Base-by-base conservation (phyloP, 2,113 vertebrate genomes). In the Ardeotis arabs region DNA sequence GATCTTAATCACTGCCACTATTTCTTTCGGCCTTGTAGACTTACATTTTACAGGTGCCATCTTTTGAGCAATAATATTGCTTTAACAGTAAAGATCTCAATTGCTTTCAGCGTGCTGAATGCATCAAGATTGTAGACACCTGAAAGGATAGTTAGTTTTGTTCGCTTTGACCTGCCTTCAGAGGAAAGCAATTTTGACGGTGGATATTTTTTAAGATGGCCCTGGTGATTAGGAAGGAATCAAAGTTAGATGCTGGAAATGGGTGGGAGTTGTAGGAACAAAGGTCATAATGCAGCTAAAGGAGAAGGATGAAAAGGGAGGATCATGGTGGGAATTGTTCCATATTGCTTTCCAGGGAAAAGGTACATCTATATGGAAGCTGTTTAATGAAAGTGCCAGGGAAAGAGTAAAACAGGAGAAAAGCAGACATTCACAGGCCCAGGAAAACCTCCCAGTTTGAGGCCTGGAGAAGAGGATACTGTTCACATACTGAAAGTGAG, bases 261-360 rank as follows among this genome's bases (percentile, higher is more conserved):
- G 35, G 59, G 47, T 83, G 86, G 82, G 52, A 92, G 77, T 67
- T 63, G 35, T 39, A 89, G 84, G 91, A 93, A 73, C 72, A 68
- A 95, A 93, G 80, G 55, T 84, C 28, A 7, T 21, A 50, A 74
- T 31, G 14, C 27, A 87, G 84, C 80, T 79, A 68, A 39, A 92
- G 84, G 73, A 62, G 39, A 87, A 41, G 60, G 52, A 82, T 91
- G 73, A 87, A 87, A 84, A 94, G 83, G 27, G 33, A 93, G 73
- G 44, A 82, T 94, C 7, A 21, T 84, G 89, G 77, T 89, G 78
- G 84, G 74, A 96, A 91, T 85, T 87, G 74, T 33, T 96, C 91
- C 69, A 60, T 58, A 64, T 89, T 94, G 64, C 60, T 79, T 82
- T 69, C 80, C 77, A 76, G 84, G 69, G 84, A 91, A 87, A 89